Evolutionary conservation across 2,113 vertebrate genomes (phyloP), one percentile per base, ranked within the genome.

Genomic region (Glaucidium brasilianum): DNA sequence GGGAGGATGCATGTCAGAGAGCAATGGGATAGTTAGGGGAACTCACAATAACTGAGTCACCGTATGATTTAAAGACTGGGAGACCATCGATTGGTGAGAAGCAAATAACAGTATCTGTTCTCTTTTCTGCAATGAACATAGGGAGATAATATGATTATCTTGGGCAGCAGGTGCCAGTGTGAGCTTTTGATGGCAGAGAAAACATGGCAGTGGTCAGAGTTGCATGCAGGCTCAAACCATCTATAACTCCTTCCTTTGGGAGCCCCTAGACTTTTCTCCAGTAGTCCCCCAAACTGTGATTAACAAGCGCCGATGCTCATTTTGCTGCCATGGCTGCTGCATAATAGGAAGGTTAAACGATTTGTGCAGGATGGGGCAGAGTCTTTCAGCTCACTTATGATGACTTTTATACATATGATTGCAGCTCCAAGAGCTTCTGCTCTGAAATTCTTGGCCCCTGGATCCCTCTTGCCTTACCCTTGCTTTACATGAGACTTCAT

Each of bases 191-290:
- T 2, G 8, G 39, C 53, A 62, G 29, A 72, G 50, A 20, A 72
- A 66, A 77, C 15, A 21, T 6, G 4, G 6, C 80, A 76, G 35
- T 11, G 1, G 43, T 21, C 6, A 56, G 39, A 85, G 26, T 12
- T 29, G 27, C 30, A n/a, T 0, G 1, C 14, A 41, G 34, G 25
- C 10, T 22, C 43, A 50, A 71, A 47, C 3, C 11, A 29, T 9
- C 30, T 13, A 5, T 6, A 78, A 0, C 15, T 52, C 12, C 13
- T 53, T 56, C 11, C 26, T 69, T 30, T 81, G 30, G 22, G 16
- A 90, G 0, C 13, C 12, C n/a, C 1, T 7, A 35, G 14, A 4
- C 47, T 35, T 69, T 34, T 43, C 43, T 84, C 18, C 37, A 47
- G 22, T 6, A 59, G 20, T 22, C 12, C 29, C 58, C n/a, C 74